Conservation (phyloP, 2,888 invertebrate genomes). For the Cremastinae sp. region DNA sequence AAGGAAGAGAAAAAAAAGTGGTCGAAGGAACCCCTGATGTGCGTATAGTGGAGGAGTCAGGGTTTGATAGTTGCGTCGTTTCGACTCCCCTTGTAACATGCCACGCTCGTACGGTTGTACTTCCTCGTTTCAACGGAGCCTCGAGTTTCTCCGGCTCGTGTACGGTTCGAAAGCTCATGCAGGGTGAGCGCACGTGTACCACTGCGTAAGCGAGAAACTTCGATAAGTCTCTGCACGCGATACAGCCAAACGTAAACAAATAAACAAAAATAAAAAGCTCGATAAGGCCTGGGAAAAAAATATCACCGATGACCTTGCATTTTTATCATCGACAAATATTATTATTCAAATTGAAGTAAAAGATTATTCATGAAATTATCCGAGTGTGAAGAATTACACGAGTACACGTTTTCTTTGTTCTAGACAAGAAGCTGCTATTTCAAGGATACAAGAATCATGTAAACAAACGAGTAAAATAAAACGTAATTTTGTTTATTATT, state of each 20-base stretch:
- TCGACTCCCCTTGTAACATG: conserved; percentile 9
- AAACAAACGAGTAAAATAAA: too few relatives aligned
- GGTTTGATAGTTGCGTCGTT: conserved; percentile 27
- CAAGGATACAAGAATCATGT: too few relatives aligned
- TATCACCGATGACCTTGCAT: too few relatives aligned
- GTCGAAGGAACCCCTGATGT: conserved; percentile 9
- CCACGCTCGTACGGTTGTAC: conserved; percentile 10
- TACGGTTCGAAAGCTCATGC: neutral
- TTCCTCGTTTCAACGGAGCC: conserved; percentile 2
- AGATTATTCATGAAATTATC: too few relatives aligned
- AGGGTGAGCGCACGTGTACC: conserved; percentile 37
- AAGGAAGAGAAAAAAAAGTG: conserved; percentile 10
- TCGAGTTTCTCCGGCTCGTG: conserved; percentile 2
- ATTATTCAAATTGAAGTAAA: too few relatives aligned
- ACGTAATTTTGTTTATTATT: too few relatives aligned
- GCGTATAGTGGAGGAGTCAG: conserved; percentile 7
- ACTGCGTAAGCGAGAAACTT: conserved; percentile 21
- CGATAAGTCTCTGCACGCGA: neutral
- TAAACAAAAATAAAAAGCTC: neutral
- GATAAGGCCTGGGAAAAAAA: too few relatives aligned
- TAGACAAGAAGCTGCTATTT: too few relatives aligned
- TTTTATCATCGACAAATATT: too few relatives aligned
- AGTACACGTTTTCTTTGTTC: too few relatives aligned
- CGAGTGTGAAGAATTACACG: too few relatives aligned
- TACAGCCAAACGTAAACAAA: neutral